Conservation (phyloP, 2,113 vertebrate genomes). For the Tylochromis polylepis region DNA sequence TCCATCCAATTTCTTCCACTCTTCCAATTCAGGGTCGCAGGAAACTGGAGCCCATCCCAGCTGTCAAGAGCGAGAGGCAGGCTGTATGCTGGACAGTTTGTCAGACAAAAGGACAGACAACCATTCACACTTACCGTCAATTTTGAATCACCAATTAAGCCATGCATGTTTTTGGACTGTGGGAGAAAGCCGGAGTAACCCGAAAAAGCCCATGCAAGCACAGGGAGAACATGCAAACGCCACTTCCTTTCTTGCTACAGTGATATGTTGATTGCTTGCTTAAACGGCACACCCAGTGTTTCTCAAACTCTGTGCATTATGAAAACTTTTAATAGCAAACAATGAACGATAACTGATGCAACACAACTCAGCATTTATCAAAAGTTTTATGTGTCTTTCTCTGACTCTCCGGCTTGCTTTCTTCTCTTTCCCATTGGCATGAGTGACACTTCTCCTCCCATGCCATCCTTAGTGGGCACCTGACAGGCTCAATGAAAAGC, state of each 20-base stretch:
- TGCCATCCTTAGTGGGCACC: slow-evolving; percentile 17
- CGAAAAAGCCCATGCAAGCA: background rate
- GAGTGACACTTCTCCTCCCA: slow-evolving; percentile 17
- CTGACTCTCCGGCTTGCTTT: background rate
- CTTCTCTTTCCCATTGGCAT: background rate
- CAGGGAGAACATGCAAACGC: background rate
- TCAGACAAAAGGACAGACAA: background rate
- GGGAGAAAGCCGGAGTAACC: background rate
- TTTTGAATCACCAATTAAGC: accelerated
- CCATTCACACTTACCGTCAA: background rate
- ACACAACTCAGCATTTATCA: background rate
- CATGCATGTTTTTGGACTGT: background rate
- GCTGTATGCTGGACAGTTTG: background rate
- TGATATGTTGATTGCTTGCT: background rate
- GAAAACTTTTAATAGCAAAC: background rate
- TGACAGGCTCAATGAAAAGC: slow-evolving; percentile 47
- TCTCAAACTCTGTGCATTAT: background rate
- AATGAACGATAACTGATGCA: no score
- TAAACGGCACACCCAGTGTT: background rate
- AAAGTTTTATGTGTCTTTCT: background rate
- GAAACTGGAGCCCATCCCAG: background rate
- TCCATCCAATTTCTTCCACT: background rate
- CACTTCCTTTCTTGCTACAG: background rate
- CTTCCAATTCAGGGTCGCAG: background rate
- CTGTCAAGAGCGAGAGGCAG: background rate